Percentiles rank a stretch among this genome's conserved stretches.
Conservation (phyloP, 2,797 vertebrate genomes). For the Pygocentrus nattereri region DNA sequence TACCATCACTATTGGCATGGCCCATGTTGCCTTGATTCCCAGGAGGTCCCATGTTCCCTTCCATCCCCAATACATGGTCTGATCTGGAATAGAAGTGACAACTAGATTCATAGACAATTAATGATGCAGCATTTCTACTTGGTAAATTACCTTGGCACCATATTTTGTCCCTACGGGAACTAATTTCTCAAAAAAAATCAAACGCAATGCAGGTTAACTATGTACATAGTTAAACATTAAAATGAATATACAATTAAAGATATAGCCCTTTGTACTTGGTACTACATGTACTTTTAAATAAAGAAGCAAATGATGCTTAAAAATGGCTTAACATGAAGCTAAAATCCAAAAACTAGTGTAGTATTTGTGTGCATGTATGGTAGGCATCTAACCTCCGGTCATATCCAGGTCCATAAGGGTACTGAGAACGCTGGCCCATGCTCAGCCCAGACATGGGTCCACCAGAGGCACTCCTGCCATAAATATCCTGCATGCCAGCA, state of each 20-base stretch:
- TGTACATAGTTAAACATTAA: too few species aligned
- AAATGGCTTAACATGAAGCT: neutral
- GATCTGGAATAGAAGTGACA: constrained; percentile 68
- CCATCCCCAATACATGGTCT: constrained; percentile 85
- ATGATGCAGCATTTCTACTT: neutral
- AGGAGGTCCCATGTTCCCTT: constrained; percentile 78
- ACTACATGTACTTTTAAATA: neutral
- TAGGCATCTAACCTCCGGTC: constrained; percentile 87
- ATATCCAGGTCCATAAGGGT: constrained; percentile 89
- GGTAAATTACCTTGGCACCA: neutral
- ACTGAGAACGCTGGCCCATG: constrained; percentile 93
- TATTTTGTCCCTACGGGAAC: too few species aligned
- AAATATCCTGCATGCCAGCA: constrained; percentile 93
- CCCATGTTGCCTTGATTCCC: constrained; percentile 81
- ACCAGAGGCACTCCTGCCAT: constrained; percentile 75
- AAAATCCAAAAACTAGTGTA: neutral
- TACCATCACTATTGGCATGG: constrained; percentile 82
- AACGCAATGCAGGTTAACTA: too few species aligned
- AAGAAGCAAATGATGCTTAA: neutral
- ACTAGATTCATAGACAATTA: neutral
- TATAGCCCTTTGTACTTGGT: too few species aligned
- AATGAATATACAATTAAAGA: too few species aligned
- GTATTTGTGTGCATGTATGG: neutral
- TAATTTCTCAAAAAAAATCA: too few species aligned
- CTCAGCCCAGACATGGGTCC: constrained; percentile 85